These are phyloP conservation scores for Agrotis clavis DNA, from an alignment of 2,888 invertebrate species.

Conservation along the genomic window DNA sequence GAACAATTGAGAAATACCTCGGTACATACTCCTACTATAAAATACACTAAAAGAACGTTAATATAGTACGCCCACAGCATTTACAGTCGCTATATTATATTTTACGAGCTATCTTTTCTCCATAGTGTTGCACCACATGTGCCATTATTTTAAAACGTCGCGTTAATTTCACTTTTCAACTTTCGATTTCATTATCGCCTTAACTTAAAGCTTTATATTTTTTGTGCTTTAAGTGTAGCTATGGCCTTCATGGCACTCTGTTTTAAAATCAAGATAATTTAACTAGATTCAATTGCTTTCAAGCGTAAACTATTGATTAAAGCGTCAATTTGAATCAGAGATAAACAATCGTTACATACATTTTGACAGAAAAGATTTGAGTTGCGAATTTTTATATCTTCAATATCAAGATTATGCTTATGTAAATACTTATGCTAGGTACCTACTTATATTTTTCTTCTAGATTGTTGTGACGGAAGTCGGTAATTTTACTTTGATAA, in stretches of 20 bases:
- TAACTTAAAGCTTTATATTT: background rate
- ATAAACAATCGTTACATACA: slow-evolving; percentile 11
- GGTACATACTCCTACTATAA: background rate
- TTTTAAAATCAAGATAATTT: slow-evolving; percentile 37
- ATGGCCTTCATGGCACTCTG: slow-evolving; percentile 25
- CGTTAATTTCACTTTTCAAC: slow-evolving; percentile 17
- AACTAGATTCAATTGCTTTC: slow-evolving; percentile 4
- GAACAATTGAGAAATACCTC: slow-evolving; percentile 10
- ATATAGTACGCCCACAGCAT: slow-evolving; percentile 17
- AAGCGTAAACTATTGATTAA: slow-evolving; percentile 43
- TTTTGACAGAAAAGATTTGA: slow-evolving; percentile 21
- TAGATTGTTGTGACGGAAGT: slow-evolving; percentile 34
- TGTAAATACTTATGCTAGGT: background rate
- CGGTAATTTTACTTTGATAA: slow-evolving; percentile 32
- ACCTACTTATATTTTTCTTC: slow-evolving; percentile 19
- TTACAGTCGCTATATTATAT: slow-evolving; percentile 9
- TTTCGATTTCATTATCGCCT: slow-evolving; percentile 39
- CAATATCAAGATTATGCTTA: slow-evolving; percentile 5
- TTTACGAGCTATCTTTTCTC: slow-evolving; percentile 19
- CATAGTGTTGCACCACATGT: slow-evolving; percentile 15
- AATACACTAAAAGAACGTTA: slow-evolving; percentile 3
- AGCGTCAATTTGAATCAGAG: slow-evolving; percentile 20
- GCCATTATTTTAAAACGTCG: slow-evolving; percentile 8
- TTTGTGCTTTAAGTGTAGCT: background rate
- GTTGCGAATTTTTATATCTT: slow-evolving; percentile 29